These are phyloP conservation scores for Chiridota heheva DNA, from an alignment of 35 echinoderm and acorn worm species.

Conservation along the genomic window DNA sequence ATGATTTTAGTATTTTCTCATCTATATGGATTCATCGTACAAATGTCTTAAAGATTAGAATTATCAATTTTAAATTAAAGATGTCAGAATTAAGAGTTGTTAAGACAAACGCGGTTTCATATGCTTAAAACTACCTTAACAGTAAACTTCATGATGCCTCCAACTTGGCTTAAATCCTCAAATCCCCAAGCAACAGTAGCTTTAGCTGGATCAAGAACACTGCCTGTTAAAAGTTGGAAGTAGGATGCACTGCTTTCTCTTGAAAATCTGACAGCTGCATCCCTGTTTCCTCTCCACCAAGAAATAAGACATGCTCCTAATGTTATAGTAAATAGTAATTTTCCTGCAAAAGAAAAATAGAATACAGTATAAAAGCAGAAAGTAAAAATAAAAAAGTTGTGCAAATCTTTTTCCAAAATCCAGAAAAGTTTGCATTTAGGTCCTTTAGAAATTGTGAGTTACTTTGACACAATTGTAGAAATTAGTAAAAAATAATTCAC, in stretches of 20 bases:
- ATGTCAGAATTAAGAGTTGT: not conserved
- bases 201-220: constrained; percentile 68
- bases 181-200: constrained; percentile 79
- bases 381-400: too few species aligned
- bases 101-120: too few species aligned
- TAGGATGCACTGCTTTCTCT: constrained; percentile 53
- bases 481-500: too few species aligned
- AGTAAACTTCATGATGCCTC: constrained; percentile 76
- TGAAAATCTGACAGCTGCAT: constrained; percentile 39
- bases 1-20: too few species aligned
- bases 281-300: constrained; percentile 76
- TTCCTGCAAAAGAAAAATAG: constrained; percentile 15
- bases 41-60: too few species aligned
- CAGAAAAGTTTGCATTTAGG: too few species aligned
- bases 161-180: constrained; percentile 56
- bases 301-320: constrained; percentile 40
- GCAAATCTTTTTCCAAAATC: too few species aligned
- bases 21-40: too few species aligned
- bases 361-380: too few species aligned
- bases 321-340: constrained; percentile 15
- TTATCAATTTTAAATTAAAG: too few species aligned
- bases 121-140: constrained; percentile 75
- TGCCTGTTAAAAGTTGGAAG: constrained; percentile 60
- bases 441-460: too few species aligned
- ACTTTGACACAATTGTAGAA: too few species aligned